A percentile compares a stretch with the other conserved stretches of the same genome.
Evolutionary conservation across 2,113 vertebrate species (phyloP).

Genomic region (Halcyon senegalensis): DNA sequence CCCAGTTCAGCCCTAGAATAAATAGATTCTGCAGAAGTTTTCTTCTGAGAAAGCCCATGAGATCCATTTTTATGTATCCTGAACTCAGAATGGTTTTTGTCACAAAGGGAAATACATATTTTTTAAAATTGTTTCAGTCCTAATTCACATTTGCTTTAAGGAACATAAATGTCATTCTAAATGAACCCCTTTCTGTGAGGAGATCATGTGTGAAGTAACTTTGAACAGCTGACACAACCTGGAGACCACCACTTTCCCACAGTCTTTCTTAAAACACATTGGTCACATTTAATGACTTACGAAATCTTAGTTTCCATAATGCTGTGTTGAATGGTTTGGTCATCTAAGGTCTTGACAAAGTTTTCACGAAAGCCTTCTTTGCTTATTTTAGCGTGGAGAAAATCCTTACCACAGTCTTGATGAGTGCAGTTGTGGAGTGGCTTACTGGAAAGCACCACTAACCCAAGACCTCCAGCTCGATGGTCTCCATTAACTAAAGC

Average conservation of each 20-base stretch:
- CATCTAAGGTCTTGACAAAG: neutral
- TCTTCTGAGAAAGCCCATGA: neutral
- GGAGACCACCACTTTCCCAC: neutral
- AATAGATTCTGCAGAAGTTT: conserved; percentile 10
- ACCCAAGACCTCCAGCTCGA: rapidly evolving
- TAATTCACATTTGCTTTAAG: neutral
- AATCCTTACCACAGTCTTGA: neutral
- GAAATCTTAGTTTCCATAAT: neutral
- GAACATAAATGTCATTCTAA: neutral
- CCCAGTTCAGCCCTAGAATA: neutral
- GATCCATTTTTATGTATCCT: neutral
- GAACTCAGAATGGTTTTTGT: neutral
- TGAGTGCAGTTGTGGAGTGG: neutral
- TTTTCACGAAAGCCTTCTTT: neutral
- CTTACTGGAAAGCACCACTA: neutral
- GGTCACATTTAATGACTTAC: neutral
- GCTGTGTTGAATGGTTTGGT: neutral
- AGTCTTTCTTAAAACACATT: neutral
- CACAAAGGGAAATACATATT: neutral
- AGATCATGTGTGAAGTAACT: neutral
- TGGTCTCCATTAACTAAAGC: neutral
- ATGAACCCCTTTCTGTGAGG: neutral
- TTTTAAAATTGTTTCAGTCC: neutral
- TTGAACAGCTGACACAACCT: neutral
- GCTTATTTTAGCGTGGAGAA: neutral